Conservation (phyloP, 2,113 vertebrate genomes). For the Pseudolaguvia tuberculata region DNA sequence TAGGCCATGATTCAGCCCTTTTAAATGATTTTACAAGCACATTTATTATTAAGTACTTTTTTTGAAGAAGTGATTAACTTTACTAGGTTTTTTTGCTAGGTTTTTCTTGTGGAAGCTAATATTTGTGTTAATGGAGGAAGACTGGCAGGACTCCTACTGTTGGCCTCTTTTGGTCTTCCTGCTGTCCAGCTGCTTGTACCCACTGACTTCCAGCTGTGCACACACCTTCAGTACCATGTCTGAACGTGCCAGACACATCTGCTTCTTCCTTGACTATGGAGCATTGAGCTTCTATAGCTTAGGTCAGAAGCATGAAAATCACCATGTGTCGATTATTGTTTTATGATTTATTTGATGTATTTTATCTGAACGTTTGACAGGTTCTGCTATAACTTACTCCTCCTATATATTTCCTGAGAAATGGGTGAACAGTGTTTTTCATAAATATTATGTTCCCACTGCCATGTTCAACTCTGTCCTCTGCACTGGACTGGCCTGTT, state of each 20-base stretch:
- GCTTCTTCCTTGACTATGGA: slow-evolving; percentile 82
- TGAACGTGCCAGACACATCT: slow-evolving; percentile 70
- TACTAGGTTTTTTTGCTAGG: slow-evolving; percentile 58
- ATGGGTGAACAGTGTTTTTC: slow-evolving; percentile 76
- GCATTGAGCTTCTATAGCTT: slow-evolving; percentile 79
- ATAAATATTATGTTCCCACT: slow-evolving; percentile 69
- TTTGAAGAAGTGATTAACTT: background rate
- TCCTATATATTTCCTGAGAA: slow-evolving; percentile 78
- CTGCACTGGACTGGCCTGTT: slow-evolving; percentile 81
- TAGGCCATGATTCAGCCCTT: too few relatives aligned
- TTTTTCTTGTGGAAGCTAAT: slow-evolving; percentile 78
- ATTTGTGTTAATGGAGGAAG: slow-evolving; percentile 59
- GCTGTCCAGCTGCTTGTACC: slow-evolving; percentile 73
- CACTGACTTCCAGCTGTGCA: slow-evolving; percentile 78
- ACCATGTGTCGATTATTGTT: background rate
- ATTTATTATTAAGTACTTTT: background rate
- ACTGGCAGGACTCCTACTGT: slow-evolving; percentile 62
- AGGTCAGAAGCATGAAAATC: slow-evolving; percentile 59
- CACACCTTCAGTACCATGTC: slow-evolving; percentile 85
- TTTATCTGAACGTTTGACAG: slow-evolving; percentile 57
- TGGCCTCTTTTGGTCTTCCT: slow-evolving; percentile 78
- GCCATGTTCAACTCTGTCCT: slow-evolving; percentile 72
- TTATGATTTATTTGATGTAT: background rate
- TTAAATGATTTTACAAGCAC: background rate
- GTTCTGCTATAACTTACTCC: slow-evolving; percentile 82